phyloP scores from a whole-genome alignment of 2,113 vertebrate species.

The Salvelinus sp. region DNA sequence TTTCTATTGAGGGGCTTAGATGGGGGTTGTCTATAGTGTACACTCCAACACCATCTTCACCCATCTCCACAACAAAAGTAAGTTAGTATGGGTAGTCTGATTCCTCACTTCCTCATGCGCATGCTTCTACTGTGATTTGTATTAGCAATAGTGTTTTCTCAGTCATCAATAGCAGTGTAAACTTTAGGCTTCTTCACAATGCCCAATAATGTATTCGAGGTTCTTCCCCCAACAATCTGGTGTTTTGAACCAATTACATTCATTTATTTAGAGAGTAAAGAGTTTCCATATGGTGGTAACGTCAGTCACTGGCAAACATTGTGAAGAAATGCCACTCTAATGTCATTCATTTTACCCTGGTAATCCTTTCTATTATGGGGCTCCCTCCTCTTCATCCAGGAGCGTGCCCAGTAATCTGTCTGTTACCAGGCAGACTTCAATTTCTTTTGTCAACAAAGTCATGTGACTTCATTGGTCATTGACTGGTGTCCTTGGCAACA shows the following conservation, averaged over 20 bases:
- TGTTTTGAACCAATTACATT: not conserved
- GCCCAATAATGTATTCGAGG: not conserved
- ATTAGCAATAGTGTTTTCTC: not conserved
- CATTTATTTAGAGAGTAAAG: not conserved
- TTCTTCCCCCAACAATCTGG: not conserved
- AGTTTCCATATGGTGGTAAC: not conserved
- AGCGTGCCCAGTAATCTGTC: constrained; percentile 1
- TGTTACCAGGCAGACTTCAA: constrained; percentile 27
- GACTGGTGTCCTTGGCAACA: constrained; percentile 12
- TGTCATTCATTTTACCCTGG: not conserved
- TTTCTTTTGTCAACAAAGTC: constrained; percentile 5
- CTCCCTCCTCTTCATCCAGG: not conserved
- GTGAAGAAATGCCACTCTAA: not conserved
- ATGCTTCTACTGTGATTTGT: not conserved
- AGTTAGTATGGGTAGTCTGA: not conserved
- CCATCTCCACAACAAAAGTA: not conserved
- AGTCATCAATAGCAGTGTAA: no score
- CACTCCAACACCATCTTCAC: not conserved
- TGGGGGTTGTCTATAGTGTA: not conserved
- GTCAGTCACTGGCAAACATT: not conserved
- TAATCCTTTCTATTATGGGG: not conserved
- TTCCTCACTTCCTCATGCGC: not conserved
- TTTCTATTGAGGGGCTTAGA: not conserved
- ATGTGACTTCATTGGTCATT: constrained; percentile 3
- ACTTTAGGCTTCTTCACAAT: not conserved